These are phyloP conservation scores for Neoarius graeffei DNA, from an alignment of 2,113 vertebrate species.

Conservation along the genomic window DNA sequence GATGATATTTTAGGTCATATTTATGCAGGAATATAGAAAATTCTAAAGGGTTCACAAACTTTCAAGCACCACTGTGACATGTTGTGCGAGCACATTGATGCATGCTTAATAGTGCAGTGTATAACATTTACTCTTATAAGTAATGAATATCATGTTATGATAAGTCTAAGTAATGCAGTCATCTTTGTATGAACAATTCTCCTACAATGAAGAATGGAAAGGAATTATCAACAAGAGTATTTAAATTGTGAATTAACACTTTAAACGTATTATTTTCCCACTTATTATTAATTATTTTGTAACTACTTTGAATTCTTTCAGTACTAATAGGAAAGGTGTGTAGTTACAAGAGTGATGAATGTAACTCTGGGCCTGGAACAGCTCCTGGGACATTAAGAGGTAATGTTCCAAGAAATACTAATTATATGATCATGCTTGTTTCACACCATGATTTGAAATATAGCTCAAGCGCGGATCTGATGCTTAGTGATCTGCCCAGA, in stretches of 20 bases:
- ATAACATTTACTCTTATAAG: not conserved
- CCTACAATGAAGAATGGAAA: not conserved
- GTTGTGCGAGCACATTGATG: not conserved
- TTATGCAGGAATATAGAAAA: too few species aligned
- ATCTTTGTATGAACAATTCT: not conserved
- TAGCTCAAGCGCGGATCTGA: not conserved
- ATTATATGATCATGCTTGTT: not conserved
- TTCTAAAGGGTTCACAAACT: too few species aligned
- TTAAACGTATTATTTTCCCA: not conserved
- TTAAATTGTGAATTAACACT: not conserved
- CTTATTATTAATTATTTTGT: not conserved
- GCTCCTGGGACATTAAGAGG: not conserved
- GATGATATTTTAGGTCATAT: too few species aligned
- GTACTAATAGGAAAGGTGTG: not conserved
- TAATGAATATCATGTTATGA: not conserved
- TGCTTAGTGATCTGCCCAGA: not conserved
- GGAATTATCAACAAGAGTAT: not conserved
- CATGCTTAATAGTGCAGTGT: not conserved
- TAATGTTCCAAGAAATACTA: not conserved
- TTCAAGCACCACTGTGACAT: too few species aligned
- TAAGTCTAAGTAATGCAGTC: not conserved
- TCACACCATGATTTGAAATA: not conserved
- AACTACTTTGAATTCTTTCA: not conserved
- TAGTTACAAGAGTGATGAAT: not conserved
- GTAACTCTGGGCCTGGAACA: not conserved